phyloP scores from a whole-genome alignment of 2,797 vertebrate species.

The Neosalanx taihuensis region DNA sequence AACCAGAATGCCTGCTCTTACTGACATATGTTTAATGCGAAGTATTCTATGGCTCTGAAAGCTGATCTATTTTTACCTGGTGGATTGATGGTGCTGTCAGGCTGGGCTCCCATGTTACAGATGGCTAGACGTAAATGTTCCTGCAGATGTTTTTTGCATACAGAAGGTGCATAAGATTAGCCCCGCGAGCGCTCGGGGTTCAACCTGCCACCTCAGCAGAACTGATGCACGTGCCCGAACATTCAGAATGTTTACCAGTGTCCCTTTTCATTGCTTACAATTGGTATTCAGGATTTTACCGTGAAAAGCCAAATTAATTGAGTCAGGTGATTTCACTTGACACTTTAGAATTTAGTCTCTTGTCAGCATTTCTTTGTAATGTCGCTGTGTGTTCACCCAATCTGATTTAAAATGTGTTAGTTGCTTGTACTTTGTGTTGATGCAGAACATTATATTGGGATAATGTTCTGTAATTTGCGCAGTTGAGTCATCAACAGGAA shows the following conservation, averaged over 20 bases:
- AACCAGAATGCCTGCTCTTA: too few species aligned
- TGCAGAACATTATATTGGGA: background rate
- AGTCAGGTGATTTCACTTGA: background rate
- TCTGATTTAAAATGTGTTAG: background rate
- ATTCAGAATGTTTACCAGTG: too few species aligned
- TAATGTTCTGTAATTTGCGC: background rate
- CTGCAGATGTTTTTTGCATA: background rate
- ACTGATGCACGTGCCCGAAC: background rate
- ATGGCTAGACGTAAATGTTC: conserved; percentile 1
- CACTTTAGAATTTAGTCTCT: background rate
- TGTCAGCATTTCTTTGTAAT: too few species aligned
- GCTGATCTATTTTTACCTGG: background rate
- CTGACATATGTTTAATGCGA: too few species aligned
- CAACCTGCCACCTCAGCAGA: background rate
- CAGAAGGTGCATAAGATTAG: background rate
- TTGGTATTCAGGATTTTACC: background rate
- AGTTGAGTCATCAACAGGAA: background rate
- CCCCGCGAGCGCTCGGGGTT: too few species aligned
- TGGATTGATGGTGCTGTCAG: background rate
- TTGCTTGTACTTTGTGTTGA: background rate
- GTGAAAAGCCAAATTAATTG: background rate
- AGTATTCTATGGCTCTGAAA: too few species aligned
- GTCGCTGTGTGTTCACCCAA: too few species aligned
- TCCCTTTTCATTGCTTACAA: background rate
- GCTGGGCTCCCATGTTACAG: background rate